Conservation (phyloP, 2,888 invertebrate species). For the Xestoiulus laeticollis region DNA sequence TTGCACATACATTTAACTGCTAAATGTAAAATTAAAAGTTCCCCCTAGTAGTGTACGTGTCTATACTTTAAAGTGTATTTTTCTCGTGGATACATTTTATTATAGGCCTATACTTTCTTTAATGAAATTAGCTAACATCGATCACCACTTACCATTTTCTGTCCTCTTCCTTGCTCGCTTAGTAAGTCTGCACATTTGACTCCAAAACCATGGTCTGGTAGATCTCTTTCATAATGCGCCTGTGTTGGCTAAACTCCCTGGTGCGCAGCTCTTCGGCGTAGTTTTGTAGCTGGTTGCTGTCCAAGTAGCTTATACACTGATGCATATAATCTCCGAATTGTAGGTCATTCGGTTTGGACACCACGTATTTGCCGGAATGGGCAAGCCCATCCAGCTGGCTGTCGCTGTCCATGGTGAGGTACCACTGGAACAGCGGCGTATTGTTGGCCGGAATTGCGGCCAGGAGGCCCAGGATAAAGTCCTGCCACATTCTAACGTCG, state of each 20-base stretch:
- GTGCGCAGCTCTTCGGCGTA: background rate
- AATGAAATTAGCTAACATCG: no score
- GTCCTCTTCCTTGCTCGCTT: no score
- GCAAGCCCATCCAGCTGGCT: background rate
- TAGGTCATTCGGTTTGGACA: background rate
- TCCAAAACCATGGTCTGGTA: background rate
- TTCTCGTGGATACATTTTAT: no score
- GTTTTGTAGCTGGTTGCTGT: background rate
- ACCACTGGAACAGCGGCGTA: background rate
- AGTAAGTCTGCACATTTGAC: background rate
- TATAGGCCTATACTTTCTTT: no score
- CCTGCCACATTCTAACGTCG: background rate
- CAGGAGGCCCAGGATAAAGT: background rate
- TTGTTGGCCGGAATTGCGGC: background rate
- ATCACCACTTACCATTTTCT: background rate
- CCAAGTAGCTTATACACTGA: background rate
- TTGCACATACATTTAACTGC: no score
- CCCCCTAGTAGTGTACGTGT: no score
- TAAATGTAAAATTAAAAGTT: no score
- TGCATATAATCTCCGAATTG: background rate
- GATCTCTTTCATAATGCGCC: background rate
- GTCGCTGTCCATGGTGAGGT: background rate
- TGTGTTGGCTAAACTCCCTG: background rate
- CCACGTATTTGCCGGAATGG: background rate
- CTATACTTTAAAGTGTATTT: no score